Base-by-base conservation (phyloP, 2,113 vertebrate species). In the Globicephala melas region DNA sequence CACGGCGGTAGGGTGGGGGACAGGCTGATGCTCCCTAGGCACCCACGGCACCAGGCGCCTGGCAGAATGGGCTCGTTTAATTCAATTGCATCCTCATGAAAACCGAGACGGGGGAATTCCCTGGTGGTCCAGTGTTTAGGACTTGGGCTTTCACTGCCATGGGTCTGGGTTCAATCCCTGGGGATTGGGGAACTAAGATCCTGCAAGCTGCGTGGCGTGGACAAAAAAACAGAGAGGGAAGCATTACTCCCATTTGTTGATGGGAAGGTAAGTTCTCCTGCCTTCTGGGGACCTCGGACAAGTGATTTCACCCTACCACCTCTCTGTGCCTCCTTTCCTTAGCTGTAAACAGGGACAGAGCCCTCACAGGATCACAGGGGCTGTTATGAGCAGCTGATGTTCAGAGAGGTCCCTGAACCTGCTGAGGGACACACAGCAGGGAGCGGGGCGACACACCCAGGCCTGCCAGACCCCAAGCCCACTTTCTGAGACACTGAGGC, bases 11-110 rank as follows among this genome's bases (percentile, higher is more conserved):
- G 38, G 47, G 5, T 6, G 12, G 47, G 41, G 23, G 68, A 25
- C 31, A 20, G 33, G 60, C 44, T 28, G 41, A 21, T 18, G 55
- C 14, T 67, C 41, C 50, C 36, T 5, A 13, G 31, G 26, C 41
- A 31, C n/a, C 47, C 13, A 5, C 5, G 0, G 12, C 4, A 4
- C 38, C 77, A 63, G 70, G 33, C 0, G 1, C 62, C 62, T 41
- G 36, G 4, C 13, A 63, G 38, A 47, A 18, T 3, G 3, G 17
- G 53, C 13, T 68, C 47, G 1, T 67, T 76, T 63, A 47, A 33
- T 18, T 33, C 33, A 31, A 8, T 36, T 44, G 26, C 12, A 14
- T 11, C 25, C 53, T 68, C 44, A 15, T 14, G 25, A 47, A 33
- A 47, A 13, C 10, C 65, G 4, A 47, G 73, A 58, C 6, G 7